Evolutionary conservation across 2,888 invertebrate species (phyloP).

Genomic region (Mythimna ferrago): DNA sequence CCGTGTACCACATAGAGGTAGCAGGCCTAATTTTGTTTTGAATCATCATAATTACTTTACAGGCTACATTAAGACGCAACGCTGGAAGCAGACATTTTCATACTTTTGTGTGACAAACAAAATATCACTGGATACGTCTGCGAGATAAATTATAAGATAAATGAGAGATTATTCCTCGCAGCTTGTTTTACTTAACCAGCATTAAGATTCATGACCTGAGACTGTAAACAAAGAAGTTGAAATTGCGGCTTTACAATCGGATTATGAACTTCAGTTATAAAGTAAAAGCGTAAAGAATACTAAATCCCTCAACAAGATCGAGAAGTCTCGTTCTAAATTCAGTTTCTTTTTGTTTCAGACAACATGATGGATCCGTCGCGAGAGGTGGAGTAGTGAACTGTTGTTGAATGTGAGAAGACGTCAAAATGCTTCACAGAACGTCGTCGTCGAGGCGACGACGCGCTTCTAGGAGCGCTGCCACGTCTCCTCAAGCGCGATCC

Average conservation of each 20-base stretch:
- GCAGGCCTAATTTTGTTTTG: slow-evolving; percentile 34
- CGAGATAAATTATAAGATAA: slow-evolving; percentile 52
- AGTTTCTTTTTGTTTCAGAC: slow-evolving; percentile 66
- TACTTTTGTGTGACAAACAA: slow-evolving; percentile 16
- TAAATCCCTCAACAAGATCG: slow-evolving; percentile 37
- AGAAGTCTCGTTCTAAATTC: slow-evolving; percentile 22
- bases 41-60: slow-evolving; percentile 51
- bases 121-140: slow-evolving; percentile 28
- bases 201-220: slow-evolving; percentile 68
- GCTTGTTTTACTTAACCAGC: slow-evolving; percentile 54
- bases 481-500: slow-evolving; percentile 91
- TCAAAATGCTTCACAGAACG: slow-evolving; percentile 91
- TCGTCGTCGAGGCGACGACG: slow-evolving; percentile 93
- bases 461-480: slow-evolving; percentile 92
- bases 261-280: slow-evolving; percentile 68
- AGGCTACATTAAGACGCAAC: slow-evolving; percentile 31
- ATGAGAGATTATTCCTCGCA: slow-evolving; percentile 40
- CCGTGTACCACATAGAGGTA: slow-evolving; percentile 37
- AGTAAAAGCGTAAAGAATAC: slow-evolving; percentile 57
- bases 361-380: slow-evolving; percentile 45
- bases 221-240: slow-evolving; percentile 73
- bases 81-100: slow-evolving; percentile 16
- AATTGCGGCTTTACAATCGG: slow-evolving; percentile 70
- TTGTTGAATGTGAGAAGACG: slow-evolving; percentile 19
- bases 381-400: slow-evolving; percentile 19